phyloP scores from a whole-genome alignment of 23 tunicate genomes.

The Aplidium turbinatum region DNA sequence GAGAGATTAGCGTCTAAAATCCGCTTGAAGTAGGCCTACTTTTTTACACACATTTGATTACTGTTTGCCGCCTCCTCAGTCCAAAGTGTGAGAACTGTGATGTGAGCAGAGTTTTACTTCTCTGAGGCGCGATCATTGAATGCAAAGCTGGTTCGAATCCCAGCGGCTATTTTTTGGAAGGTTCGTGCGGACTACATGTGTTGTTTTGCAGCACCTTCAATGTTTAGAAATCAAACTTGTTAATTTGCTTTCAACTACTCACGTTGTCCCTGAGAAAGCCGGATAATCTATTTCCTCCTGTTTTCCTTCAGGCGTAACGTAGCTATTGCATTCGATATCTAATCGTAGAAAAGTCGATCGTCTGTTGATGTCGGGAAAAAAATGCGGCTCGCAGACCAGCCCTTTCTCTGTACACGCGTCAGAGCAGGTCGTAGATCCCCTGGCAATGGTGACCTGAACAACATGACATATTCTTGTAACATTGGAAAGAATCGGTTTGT shows the following conservation, averaged over 20 bases:
- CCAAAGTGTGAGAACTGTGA: too few species aligned
- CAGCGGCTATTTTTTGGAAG: too few species aligned
- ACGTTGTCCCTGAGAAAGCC: conserved; percentile 37
- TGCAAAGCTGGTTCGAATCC: too few species aligned
- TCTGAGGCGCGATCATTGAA: too few species aligned
- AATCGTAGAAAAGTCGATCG: conserved; percentile 43
- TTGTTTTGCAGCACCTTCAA: not conserved
- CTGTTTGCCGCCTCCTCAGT: too few species aligned
- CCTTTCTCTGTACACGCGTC: conserved; percentile 45
- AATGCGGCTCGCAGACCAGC: conserved; percentile 78
- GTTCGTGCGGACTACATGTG: too few species aligned
- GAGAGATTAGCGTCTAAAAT: too few species aligned
- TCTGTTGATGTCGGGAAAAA: conserved; percentile 53
- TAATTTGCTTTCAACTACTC: conserved; percentile 1
- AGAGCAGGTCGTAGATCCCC: conserved; percentile 22
- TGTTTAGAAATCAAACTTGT: not conserved
- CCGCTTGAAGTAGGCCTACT: too few species aligned
- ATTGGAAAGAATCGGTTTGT: too few species aligned
- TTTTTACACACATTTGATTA: too few species aligned
- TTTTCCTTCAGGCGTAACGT: conserved; percentile 11
- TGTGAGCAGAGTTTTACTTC: too few species aligned
- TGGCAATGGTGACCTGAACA: conserved; percentile 33
- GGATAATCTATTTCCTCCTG: conserved; percentile 80
- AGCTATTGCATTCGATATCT: conserved; percentile 43
- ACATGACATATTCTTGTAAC: too few species aligned